Evolutionary conservation across 2,888 invertebrate species (phyloP), one percentile per base, ranked within the genome.

Genomic region (Sinopyrophorus schimmeli): DNA sequence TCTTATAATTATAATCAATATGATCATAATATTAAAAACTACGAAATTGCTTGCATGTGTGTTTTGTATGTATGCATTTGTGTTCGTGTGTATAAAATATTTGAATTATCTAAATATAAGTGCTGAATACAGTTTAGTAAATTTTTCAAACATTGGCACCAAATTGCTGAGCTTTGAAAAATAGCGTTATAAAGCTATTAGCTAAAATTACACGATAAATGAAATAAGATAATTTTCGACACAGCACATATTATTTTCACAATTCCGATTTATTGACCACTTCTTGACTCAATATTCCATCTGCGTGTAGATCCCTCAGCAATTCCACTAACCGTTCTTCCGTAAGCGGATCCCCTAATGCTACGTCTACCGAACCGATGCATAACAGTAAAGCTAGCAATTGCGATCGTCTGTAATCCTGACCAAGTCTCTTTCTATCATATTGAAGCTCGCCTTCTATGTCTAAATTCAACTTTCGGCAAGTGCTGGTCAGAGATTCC

Each of bases 291-390:
- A 88, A 77, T 42, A 89, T 79, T 7, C 87, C 87, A 47, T 87
- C 85, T 9, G 77, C 78, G 67, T 87, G 78, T 20, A 89, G 78
- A 69, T 89, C 89, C 53, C 83, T 79, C 18, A 89, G 80, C 1
- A 88, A 82, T 66, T 87, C 87, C 53, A 89, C 76, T 32, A 89
- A 76, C 37, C 89, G 79, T 60, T 83, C 81, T 67, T 89, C 89
- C 16, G 89, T 88, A 41, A 83, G 77, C 0, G 85, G 82, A 66
- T 88, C 85, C 1, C 88, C 88, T 10, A 89, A 73, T 3, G 89
- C 89, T 34, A 89, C 83, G 66, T 89, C 89, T 3, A 89, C 86
- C 21, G 88, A 88, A 12, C 89, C 89, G 48, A 89, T 87, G 64
- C 89, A 89, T 2, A 89, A 73, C 38, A 89, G 73, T 28, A 89